Evolutionary conservation across 2,888 invertebrate genomes (phyloP), one percentile per base, ranked within the genome.

Genomic region (Lepidonotus clava): DNA sequence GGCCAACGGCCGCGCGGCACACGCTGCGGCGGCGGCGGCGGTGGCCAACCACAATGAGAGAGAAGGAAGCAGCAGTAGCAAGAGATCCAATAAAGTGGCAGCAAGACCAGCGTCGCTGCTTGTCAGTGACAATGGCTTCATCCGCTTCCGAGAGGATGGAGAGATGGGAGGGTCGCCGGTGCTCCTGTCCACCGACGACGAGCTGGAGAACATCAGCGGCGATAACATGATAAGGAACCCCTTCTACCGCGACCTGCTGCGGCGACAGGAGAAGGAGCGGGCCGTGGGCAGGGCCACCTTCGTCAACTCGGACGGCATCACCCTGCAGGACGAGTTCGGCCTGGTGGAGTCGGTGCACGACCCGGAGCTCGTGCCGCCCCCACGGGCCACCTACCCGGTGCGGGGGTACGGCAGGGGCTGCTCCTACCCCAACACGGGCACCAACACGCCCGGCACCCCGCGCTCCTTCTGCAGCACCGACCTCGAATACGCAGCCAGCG

Each of bases 41-140:
- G 80, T 80, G n/a, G 32, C 24, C 24, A 32, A 24, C 18, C 80
- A 80, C 5, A 32, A 38, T 18, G 71, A 71, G 38, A 6, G 38
- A 21, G 71, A 38, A 14, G 38, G 71, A 34, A 38, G 71, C 71
- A 71, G n/a, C 38, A 38, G 71, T 21, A 71, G 71, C 71, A 71
- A 66, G 77, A 34, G 38, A 41, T 80, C 53, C 53, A 85, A 28
- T 36, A 77, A 83, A 71, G 38, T n/a, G 5, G 86, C 83, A 92
- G 93, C 89, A 88, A 87, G 91, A 96, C 92, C 93, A 83, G 88
- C 90, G n/a, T 95, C 97, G 90, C 97, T 98, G 97, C 95, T 98
- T 89, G 97, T 97, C n/a, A 97, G 97, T 88, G 98, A 98, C 92
- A 97, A 97, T 92, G 97, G 98, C 5, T 97, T 98, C 94, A 96